Base-by-base conservation (phyloP, 2,797 vertebrate species). In the Micrastur ruficollis region DNA sequence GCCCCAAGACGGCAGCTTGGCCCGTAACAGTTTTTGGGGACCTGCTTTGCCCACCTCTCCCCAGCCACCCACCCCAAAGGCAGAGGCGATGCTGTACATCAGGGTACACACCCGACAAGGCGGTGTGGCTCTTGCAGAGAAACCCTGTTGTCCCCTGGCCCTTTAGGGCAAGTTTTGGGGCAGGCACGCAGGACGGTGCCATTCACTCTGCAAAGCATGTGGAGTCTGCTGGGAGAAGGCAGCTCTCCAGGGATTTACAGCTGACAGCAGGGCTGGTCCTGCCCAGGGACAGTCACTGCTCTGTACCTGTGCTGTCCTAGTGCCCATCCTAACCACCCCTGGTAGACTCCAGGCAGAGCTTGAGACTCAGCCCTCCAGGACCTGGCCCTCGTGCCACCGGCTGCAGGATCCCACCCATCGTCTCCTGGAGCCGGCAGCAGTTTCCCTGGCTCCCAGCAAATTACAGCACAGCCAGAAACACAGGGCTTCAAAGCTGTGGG, bases 1-100 rank as follows among this genome's bases (percentile, higher is more conserved):
- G 62, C 34, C 90, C 88, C 91, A 94, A 96, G 91, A 81, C 12
- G 9, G 83, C 72, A 95, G 66, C 71, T 84, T 84, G 59, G 86
- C 81, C 78, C 22, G 0, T 42, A 82, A 53, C 14, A 67, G 17
- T 56, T 94, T 89, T 20, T 6, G 42, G 63, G 65, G 63, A 85
- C 32, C 40, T 44, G 50, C 61, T 93, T 59, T 62, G 23, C 70
- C 53, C 65, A 52, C 40, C 14, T 68, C 26, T 42, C 38, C 67
- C 44, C 67, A 31, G 42, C 53, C 55, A 32, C 31, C 29, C 49
- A 31, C 4, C 38, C 38, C 12, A 6, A 58, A 67, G 32, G 65
- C 55, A 70, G 89, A 66, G 65, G 67, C 2, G 6, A 36, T 36
- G 58, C 62, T 8, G 17, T 14, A 29, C 8, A 2, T 9, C 44